A percentile compares a stretch with the other conserved stretches of the same genome.
Conservation (phyloP, 2,113 vertebrate genomes). For the Hepsetus odoe region DNA sequence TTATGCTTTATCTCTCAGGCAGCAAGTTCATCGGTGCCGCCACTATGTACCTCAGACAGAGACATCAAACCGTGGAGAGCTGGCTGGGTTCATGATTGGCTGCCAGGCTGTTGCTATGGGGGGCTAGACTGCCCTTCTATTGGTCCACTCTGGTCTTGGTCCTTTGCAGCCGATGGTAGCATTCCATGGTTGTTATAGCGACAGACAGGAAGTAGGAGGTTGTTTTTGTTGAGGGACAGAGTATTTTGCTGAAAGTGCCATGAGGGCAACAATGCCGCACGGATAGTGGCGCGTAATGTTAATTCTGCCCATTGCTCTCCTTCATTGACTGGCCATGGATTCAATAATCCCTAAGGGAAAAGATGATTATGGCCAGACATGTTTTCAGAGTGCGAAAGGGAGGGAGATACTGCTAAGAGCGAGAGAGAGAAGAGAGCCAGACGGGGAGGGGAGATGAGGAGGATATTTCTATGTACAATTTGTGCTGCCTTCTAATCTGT, state of each 20-base stretch:
- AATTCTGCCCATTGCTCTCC: not conserved
- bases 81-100: conserved; percentile 65
- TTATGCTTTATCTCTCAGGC: conserved; percentile 16
- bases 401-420: not conserved
- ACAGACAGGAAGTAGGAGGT: conserved; percentile 70
- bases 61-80: conserved; percentile 19
- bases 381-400: conserved; percentile 47
- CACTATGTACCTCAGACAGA: conserved; percentile 23
- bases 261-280: not conserved
- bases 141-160: conserved; percentile 53
- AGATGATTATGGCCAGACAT: conserved; percentile 62
- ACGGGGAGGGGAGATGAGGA: not conserved
- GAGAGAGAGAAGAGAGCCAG: conserved; percentile 6
- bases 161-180: conserved; percentile 51
- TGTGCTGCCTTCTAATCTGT: not conserved
- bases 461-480: not conserved
- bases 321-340: conserved; percentile 19
- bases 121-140: conserved; percentile 58
- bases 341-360: conserved; percentile 59
- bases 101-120: conserved; percentile 74
- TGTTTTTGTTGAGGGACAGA: conserved; percentile 47
- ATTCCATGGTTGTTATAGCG: conserved; percentile 60
- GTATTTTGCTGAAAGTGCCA: conserved; percentile 39
- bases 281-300: not conserved
- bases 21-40: conserved; percentile 26